phyloP scores from a whole-genome alignment of 2,888 invertebrate species.

The Archaeoteleia sp. region DNA sequence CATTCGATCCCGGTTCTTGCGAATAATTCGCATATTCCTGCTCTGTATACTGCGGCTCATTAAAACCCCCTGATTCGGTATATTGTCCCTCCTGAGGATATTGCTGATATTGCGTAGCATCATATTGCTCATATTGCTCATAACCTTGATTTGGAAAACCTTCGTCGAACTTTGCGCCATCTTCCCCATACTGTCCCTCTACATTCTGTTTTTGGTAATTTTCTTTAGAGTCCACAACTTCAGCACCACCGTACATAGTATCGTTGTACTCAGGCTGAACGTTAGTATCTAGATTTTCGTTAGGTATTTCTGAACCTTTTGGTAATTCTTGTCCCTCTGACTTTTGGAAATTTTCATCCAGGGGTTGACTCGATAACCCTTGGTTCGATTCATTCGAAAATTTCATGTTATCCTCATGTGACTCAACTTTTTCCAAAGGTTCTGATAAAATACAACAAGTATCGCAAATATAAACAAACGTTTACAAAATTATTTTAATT shows the following conservation, averaged over 20 bases:
- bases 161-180: conserved; percentile 4
- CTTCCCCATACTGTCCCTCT: no score
- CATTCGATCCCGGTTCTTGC: no score
- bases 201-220: no score
- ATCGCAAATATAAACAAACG: conserved; percentile 3
- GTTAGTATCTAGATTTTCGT: no score
- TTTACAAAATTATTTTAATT: not conserved
- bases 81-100: conserved; percentile 48
- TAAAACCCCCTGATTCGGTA: conserved; percentile 17
- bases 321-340: no score
- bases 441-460: conserved; percentile 11
- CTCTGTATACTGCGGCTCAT: conserved; percentile 38
- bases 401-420: not conserved
- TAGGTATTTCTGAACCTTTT: no score
- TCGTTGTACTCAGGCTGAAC: no score
- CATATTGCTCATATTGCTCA: conserved; percentile 62
- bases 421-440: conserved; percentile 10
- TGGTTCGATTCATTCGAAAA: conserved; percentile 32
- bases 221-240: no score
- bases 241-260: no score
- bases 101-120: conserved; percentile 59
- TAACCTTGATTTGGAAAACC: conserved; percentile 59
- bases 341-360: not conserved
- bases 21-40: conserved; percentile 32
- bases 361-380: conserved; percentile 13